phyloP scores from a whole-genome alignment of 2,797 vertebrate genomes.

The Rachycentron canadum region DNA sequence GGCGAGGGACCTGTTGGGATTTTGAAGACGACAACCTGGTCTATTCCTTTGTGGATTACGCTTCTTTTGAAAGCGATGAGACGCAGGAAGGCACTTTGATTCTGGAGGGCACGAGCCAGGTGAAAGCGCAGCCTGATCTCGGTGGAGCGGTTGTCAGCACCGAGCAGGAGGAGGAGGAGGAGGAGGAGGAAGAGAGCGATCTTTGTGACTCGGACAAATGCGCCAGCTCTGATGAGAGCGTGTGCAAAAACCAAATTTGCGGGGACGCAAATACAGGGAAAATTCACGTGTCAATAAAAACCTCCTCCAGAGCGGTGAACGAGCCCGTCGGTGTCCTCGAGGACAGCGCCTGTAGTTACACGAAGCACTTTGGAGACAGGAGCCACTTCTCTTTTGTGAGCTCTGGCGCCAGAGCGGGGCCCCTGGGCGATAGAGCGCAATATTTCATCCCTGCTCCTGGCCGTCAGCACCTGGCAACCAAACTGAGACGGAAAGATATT shows the following conservation, averaged over 20 bases:
- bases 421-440: constrained; percentile 77
- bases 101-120: constrained; percentile 67
- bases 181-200: constrained; percentile 89
- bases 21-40: constrained; percentile 95
- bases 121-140: constrained; percentile 64
- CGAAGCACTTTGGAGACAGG: constrained; percentile 89
- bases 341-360: constrained; percentile 80
- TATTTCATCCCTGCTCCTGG: constrained; percentile 91
- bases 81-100: constrained; percentile 81
- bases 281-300: constrained; percentile 93
- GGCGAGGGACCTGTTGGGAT: constrained; percentile 92
- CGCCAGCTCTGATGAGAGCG: constrained; percentile 83
- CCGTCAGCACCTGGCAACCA: constrained; percentile 90
- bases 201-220: constrained; percentile 84
- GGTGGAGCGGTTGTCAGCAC: constrained; percentile 70
- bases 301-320: constrained; percentile 89
- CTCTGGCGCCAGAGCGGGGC: constrained; percentile 84
- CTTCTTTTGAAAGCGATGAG: constrained; percentile 93
- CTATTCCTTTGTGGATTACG: constrained; percentile 96
- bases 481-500: constrained; percentile 87
- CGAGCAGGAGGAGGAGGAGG: constrained; percentile 88
- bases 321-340: constrained; percentile 84
- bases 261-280: constrained; percentile 78
- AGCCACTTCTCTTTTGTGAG: constrained; percentile 88
- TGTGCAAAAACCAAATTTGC: constrained; percentile 76